Base-by-base conservation (phyloP, 1,140 invertebrate species). In the Chionoecetes opilio region DNA sequence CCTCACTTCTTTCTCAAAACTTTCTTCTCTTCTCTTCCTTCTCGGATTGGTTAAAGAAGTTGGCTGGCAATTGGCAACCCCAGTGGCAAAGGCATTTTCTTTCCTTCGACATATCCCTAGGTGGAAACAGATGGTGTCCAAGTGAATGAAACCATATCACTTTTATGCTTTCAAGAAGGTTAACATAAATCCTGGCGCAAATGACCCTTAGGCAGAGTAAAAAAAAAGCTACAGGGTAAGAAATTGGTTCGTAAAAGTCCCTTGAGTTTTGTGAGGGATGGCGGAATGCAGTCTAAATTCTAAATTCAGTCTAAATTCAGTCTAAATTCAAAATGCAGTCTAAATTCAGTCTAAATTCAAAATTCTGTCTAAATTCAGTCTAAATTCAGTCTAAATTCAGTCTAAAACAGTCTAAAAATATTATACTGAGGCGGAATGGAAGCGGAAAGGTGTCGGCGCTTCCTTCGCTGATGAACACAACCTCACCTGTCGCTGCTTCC, bases 1-100 rank as follows among this genome's bases (percentile, higher is more conserved):
- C 63, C 63, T 75, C 11, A 75, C 63, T 75, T 75, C 63, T 75
- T n/a, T 75, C n/a, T n/a, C n/a, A n/a, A n/a, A n/a, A n/a, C n/a
- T 26, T n/a, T n/a, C n/a, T 75, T n/a, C 8, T n/a, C 21, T n/a
- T 75, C 63, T n/a, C 63, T 26, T n/a, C n/a, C 63, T n/a, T 75
- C 63, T n/a, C 0, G 21, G 63, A n/a, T 17, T 75, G n/a, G 21
- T n/a, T 26, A 26, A 26, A 75, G 63, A 75, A 75, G 21, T n/a
- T 75, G 63, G 21, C 63, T 75, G 63, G 63, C 63, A 75, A 75
- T 75, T 75, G 63, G 63, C 63, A n/a, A 2, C 63, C 21, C 8
- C 63, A n/a, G 63, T 75, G 63, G 53, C 53, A 2, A 63, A 21
- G 63, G n/a, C 11, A 17, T 14, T 53, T 53, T 53, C n/a, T 75